Base-by-base conservation (phyloP, 2,113 vertebrate species). In the Tichodroma muraria region DNA sequence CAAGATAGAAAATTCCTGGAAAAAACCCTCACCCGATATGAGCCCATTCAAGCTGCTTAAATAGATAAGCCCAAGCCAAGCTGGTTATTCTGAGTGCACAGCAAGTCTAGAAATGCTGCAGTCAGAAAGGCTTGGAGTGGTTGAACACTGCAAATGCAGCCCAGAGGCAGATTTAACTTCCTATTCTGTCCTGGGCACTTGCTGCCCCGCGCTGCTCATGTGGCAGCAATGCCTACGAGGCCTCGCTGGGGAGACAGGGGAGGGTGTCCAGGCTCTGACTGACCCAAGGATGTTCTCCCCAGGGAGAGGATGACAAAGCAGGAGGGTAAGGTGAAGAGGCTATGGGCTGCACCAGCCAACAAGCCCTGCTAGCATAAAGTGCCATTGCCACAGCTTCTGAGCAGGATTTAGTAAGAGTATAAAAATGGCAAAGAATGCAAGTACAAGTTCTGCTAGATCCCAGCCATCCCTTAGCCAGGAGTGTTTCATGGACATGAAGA, bases 161-260 rank as follows among this genome's bases (percentile, higher is more conserved):
- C n/a, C 47, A 75, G n/a, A 31, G 4, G 37, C 10, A 37, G 28
- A 37, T 66, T 30, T n/a, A 40, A 22, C 8, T 6, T 14, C 22
- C 18, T 42, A 0, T 35, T 52, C 64, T 65, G 11, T 18, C 27
- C 65, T 11, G 24, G 45, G 13, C 54, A 37, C 19, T 37, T 21
- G 42, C 17, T 54, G 13, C 6, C 7, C 7, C 42, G 42, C 2
- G 2, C 0, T 65, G 10, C 7, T n/a, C 0, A 0, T 1, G 1
- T 8, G 27, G 42, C 57, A 68, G 61, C 22, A 54, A 13, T 15
- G 20, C 65, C 44, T 37, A 6, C 3, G 2, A 42, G 20, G 33
- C 7, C n/a, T 61, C 0, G 0, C 49, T 17, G 13, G 27, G 38
- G 13, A 59, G 5, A 23, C 2, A 6, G 54, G 45, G 37, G 12